phyloP scores from a whole-genome alignment of 2,888 invertebrate genomes.

The Andrena hattorfiana region DNA sequence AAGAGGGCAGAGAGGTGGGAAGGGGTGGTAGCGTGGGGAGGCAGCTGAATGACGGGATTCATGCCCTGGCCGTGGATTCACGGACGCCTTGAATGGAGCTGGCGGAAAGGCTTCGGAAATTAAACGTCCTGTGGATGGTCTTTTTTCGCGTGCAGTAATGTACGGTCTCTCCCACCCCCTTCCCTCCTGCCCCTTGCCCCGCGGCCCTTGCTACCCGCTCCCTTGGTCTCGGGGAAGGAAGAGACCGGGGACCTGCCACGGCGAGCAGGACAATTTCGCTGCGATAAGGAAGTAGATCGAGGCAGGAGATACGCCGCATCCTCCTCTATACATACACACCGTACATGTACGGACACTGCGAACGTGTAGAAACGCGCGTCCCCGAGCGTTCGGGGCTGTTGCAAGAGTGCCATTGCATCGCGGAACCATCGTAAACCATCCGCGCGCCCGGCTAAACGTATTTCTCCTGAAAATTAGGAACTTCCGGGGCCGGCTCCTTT shows the following conservation, averaged over 20 bases:
- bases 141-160: slow-evolving; percentile 82
- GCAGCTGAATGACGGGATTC: slow-evolving; percentile 81
- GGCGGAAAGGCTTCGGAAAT: slow-evolving; percentile 85
- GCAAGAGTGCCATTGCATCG: slow-evolving; percentile 25
- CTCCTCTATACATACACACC: slow-evolving; percentile 53
- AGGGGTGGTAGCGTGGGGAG: slow-evolving; percentile 31
- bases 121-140: slow-evolving; percentile 84
- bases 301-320: slow-evolving; percentile 78
- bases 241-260: slow-evolving; percentile 75
- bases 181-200: slow-evolving; percentile 47
- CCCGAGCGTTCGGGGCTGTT: slow-evolving; percentile 2
- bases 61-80: slow-evolving; percentile 73
- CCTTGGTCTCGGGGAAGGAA: slow-evolving; percentile 48
- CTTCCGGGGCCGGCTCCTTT: not conserved
- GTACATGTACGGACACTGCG: not conserved
- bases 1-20: slow-evolving; percentile 31
- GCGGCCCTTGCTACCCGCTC: slow-evolving; percentile 41
- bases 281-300: slow-evolving; percentile 84
- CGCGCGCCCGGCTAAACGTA: slow-evolving; percentile 18
- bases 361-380: slow-evolving; percentile 20
- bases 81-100: slow-evolving; percentile 82
- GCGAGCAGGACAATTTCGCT: slow-evolving; percentile 82
- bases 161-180: slow-evolving; percentile 77
- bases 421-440: slow-evolving; percentile 14
- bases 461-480: slow-evolving; percentile 49